Base-by-base conservation (phyloP, 30 jellyfish, hydroid and myxozoan genomes). In the Cassiopea xamachana region DNA sequence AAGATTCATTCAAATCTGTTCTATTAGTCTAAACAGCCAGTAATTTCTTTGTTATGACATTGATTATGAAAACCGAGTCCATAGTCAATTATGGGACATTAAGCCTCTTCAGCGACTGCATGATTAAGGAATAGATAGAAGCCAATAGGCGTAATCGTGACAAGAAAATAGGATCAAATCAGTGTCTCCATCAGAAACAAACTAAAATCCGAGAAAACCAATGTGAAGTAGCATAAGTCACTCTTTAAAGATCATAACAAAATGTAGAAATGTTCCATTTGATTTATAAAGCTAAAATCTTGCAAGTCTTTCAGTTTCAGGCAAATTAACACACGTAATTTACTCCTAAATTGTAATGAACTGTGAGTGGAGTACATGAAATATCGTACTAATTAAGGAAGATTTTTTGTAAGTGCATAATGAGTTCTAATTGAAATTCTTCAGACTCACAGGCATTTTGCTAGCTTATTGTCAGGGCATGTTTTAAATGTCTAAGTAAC, bases 1-100 rank as follows among this genome's bases (percentile, higher is more conserved):
- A 15, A 14, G 17, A 27, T 1, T 10, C 55, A 13, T 39, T 73
- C 81, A 73, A 39, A 10, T 16, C 55, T 39, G 55, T 10, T 73
- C 4, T 73, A 2, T 2, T 73, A 73, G 81, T 73, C 81, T 73
- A 73, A 73, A 73, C 81, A 73, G 10, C 51, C 55, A 48, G 48
- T 73, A 39, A 73, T 73, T 73, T 73, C 81, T 73, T 73, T 73
- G 48, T 73, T 10, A 73, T 14, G 17, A 17, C 39, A 2, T 3
- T 17, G 81, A 73, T 73, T 73, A 73, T 10, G 0, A 0, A 16
- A 27, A 13, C 81, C 81, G 51, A 73, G 48, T 10, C 64, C 64
- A 10, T 55, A 55, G 64, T 55, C 64, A 4, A 9, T 4, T 64
- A 7, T 64, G 15, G 74, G 2, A 7, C 2, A 64, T 5, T 64